phyloP scores from a whole-genome alignment of 2,797 vertebrate genomes.

The Nothura maculosa region DNA sequence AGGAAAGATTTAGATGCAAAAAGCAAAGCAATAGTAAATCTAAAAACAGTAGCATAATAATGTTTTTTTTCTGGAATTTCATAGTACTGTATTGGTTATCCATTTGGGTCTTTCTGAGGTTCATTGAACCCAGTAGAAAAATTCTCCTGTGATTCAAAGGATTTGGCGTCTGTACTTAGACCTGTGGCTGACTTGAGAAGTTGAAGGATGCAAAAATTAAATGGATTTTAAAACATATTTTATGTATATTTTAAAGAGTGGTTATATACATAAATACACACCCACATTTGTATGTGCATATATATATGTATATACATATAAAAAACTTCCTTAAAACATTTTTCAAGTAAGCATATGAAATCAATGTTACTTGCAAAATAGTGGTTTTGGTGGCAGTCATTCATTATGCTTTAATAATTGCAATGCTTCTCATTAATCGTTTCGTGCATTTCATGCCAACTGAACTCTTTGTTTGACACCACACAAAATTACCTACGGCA shows the following conservation, averaged over 20 bases:
- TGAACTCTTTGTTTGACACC: not conserved
- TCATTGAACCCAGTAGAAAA: not conserved
- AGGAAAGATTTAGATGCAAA: not conserved
- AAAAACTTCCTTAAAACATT: not conserved
- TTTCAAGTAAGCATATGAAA: not conserved
- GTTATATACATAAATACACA: not conserved
- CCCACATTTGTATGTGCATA: not conserved
- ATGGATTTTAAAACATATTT: not conserved
- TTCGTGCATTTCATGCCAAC: not conserved
- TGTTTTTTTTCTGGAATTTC: not conserved
- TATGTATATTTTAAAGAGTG: not conserved
- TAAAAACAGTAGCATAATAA: not conserved
- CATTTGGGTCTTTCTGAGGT: not conserved
- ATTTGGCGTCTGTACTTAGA: not conserved
- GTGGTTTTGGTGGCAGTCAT: not conserved
- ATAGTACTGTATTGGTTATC: not conserved
- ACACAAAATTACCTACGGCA: fast-evolving
- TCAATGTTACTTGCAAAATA: not conserved
- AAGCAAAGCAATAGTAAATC: not conserved
- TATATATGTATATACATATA: too few species aligned
- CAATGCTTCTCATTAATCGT: not conserved
- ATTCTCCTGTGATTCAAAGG: fast-evolving
- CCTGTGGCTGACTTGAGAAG: not conserved
- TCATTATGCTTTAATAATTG: not conserved
- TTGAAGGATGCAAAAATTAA: not conserved